Evolutionary conservation across 2,797 vertebrate genomes (phyloP).

Genomic region (Taenioides sp.): DNA sequence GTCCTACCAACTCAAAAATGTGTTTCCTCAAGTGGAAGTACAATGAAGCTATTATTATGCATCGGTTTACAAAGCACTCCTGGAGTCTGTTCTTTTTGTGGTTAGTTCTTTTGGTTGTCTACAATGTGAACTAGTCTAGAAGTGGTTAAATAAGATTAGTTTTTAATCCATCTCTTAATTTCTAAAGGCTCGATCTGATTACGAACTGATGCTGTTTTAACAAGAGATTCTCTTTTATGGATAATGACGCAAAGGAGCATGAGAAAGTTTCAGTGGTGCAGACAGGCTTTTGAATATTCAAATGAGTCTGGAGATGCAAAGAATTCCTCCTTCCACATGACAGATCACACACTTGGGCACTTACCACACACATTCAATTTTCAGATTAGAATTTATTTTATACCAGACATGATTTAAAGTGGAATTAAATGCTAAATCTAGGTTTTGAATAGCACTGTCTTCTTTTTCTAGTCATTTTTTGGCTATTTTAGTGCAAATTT

Average conservation of each 20-base stretch:
- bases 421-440: too few relatives aligned
- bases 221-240: conserved; percentile 26
- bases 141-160: conserved; percentile 61
- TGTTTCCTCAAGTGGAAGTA: conserved; percentile 49
- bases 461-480: too few relatives aligned
- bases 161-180: conserved; percentile 47
- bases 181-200: conserved; percentile 33
- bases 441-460: too few relatives aligned
- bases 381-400: conserved; percentile 8
- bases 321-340: conserved; percentile 8
- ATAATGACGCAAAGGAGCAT: conserved; percentile 42
- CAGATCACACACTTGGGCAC: not conserved
- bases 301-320: conserved; percentile 20
- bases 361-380: not conserved
- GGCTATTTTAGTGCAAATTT: too few relatives aligned
- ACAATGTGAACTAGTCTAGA: conserved; percentile 43
- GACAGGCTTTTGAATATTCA: conserved; percentile 49
- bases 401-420: not conserved
- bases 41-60: not conserved
- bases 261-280: conserved; percentile 35
- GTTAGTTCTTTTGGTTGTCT: conserved; percentile 44
- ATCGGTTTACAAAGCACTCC: conserved; percentile 23
- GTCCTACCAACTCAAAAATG: not conserved
- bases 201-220: conserved; percentile 47
- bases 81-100: conserved; percentile 48